Conservation (phyloP, 2,797 vertebrate species). For the Poecilia picta region DNA sequence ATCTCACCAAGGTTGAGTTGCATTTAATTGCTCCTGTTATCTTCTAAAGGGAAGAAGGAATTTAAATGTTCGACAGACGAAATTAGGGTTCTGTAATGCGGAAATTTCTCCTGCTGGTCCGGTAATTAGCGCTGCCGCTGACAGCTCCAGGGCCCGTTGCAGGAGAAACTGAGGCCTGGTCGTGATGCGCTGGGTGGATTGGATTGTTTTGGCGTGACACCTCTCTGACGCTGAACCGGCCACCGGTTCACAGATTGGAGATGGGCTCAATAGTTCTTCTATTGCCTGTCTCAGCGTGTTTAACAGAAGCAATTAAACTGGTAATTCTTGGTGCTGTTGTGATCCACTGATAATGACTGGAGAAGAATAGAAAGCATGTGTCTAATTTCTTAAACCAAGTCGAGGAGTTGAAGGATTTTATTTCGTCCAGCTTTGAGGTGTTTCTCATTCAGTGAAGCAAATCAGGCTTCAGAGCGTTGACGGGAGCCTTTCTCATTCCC, state of each 20-base stretch:
- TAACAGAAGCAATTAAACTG: constrained; percentile 67
- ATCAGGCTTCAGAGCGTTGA: constrained; percentile 67
- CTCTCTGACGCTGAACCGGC: constrained; percentile 53
- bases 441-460: constrained; percentile 70
- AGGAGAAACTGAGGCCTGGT: constrained; percentile 59
- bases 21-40: constrained; percentile 80
- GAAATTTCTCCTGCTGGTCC: constrained; percentile 67
- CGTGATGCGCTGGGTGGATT: constrained; percentile 60
- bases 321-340: constrained; percentile 55
- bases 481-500: constrained; percentile 63
- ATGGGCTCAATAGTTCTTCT: constrained; percentile 53
- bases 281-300: constrained; percentile 50
- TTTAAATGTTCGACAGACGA: constrained; percentile 73
- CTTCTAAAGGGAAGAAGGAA: constrained; percentile 74
- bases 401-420: constrained; percentile 59
- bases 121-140: constrained; percentile 73
- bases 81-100: constrained; percentile 68
- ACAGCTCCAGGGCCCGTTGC: constrained; percentile 63
- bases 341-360: constrained; percentile 66
- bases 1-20: constrained; percentile 75
- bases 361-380: constrained; percentile 54
- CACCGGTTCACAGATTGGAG: constrained; percentile 38
- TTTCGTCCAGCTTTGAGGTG: constrained; percentile 63
- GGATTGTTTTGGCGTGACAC: constrained; percentile 52
- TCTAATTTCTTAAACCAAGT: constrained; percentile 38